Conservation (phyloP, 2,797 vertebrate genomes). For the Acanthurus leucopareius region DNA sequence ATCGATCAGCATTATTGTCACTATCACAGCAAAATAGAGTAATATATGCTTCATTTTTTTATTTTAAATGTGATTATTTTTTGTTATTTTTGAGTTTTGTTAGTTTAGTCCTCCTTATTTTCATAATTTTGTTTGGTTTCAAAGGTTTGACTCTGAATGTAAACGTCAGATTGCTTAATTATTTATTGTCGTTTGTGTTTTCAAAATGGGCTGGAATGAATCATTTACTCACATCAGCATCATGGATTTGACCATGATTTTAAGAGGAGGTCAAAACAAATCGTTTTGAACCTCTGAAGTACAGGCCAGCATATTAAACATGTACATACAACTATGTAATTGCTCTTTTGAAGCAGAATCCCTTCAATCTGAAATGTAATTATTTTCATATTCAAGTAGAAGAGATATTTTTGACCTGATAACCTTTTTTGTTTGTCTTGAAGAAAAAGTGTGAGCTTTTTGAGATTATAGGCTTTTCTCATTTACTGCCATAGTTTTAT, state of each 20-base stretch:
- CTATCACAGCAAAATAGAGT: conserved; percentile 63
- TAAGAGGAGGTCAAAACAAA: conserved; percentile 31
- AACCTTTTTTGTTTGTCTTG: conserved; percentile 52
- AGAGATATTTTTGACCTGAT: conserved; percentile 53
- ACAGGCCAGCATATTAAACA: conserved; percentile 53
- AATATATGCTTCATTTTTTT: conserved; percentile 67
- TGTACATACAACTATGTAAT: conserved; percentile 77
- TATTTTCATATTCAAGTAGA: conserved; percentile 72
- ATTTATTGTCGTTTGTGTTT: conserved; percentile 71
- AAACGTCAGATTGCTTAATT: conserved; percentile 56
- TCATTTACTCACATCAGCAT: conserved; percentile 42
- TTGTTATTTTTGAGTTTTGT: conserved; percentile 65
- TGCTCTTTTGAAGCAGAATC: conserved; percentile 56
- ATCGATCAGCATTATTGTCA: conserved; percentile 53
- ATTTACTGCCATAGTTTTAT: conserved; percentile 62
- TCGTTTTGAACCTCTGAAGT: conserved; percentile 34
- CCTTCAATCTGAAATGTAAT: conserved; percentile 65
- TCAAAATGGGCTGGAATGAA: conserved; percentile 47
- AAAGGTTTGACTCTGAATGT: conserved; percentile 66
- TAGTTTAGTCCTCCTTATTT: conserved; percentile 66
- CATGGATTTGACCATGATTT: conserved; percentile 43
- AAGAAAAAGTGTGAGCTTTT: conserved; percentile 64
- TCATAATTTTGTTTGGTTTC: conserved; percentile 70
- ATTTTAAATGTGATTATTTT: conserved; percentile 69
- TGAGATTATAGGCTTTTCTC: conserved; percentile 47